Percentiles rank a stretch among this genome's conserved stretches.
phyloP scores from a whole-genome alignment of 2,113 vertebrate genomes.

The Dromiciops gliroides region DNA sequence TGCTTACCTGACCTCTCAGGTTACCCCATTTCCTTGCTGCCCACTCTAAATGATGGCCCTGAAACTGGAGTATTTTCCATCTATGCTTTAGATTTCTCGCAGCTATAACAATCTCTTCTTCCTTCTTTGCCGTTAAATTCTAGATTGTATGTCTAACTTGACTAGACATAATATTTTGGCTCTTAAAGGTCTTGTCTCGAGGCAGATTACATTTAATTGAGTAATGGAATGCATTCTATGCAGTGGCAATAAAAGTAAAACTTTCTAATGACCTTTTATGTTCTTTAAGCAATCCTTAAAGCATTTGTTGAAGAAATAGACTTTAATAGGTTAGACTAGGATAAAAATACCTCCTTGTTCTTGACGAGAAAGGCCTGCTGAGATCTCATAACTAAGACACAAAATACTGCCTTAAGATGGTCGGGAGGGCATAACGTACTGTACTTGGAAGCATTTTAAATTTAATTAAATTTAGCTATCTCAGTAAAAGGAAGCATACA shows the following conservation, averaged over 20 bases:
- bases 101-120: not conserved
- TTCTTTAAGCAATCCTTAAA: conserved; percentile 79
- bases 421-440: conserved; percentile 48
- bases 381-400: conserved; percentile 66
- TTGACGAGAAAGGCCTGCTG: conserved; percentile 68
- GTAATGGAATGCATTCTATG: conserved; percentile 82
- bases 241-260: conserved; percentile 82
- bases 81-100: not conserved
- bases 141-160: conserved; percentile 64
- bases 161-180: conserved; percentile 81
- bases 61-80: not conserved
- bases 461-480: conserved; percentile 51
- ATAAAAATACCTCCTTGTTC: conserved; percentile 75
- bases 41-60: not conserved
- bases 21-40: not conserved
- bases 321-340: conserved; percentile 64
- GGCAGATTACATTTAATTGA: conserved; percentile 79
- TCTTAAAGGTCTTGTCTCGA: conserved; percentile 74
- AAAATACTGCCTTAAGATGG: conserved; percentile 65
- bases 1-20: not conserved
- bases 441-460: conserved; percentile 42
- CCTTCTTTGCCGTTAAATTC: conserved; percentile 56
- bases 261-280: conserved; percentile 79
- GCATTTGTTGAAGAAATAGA: conserved; percentile 77
- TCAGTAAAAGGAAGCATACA: conserved; percentile 48